A percentile compares a stretch with the other conserved stretches of the same genome.
These are phyloP conservation scores for Scolopax bukidnonensis DNA, from an alignment of 2,797 vertebrate genomes.

Conservation along the genomic window DNA sequence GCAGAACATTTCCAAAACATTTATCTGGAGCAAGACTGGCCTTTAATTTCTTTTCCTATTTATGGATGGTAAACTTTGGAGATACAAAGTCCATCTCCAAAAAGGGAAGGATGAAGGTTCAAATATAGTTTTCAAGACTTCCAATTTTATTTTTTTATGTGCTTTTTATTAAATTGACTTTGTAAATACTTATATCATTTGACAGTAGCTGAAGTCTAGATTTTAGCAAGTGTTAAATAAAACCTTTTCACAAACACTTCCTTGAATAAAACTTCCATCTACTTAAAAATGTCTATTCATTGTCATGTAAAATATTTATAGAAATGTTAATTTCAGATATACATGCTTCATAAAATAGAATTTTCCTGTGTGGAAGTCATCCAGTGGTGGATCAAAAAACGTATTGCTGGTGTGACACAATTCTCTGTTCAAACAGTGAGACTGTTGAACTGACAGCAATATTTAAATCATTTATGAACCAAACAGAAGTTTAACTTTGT, in stretches of 20 bases:
- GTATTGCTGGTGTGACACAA: neutral
- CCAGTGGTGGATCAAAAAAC: neutral
- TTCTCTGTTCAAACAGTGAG: neutral
- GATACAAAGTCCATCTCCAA: neutral
- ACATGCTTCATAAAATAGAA: neutral
- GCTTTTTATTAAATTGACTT: neutral
- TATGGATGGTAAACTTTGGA: neutral
- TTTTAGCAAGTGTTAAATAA: neutral
- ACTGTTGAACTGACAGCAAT: neutral
- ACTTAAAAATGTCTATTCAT: slow-evolving; percentile 14
- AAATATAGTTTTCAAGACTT: neutral
- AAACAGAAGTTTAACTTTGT: neutral
- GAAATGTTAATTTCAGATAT: neutral
- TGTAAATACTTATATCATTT: neutral
- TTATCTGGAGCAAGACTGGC: neutral
- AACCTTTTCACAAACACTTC: neutral
- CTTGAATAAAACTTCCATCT: neutral
- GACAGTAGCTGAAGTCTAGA: neutral
- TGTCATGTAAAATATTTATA: slow-evolving; percentile 20
- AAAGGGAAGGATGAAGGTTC: neutral
- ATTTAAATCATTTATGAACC: slow-evolving; percentile 11
- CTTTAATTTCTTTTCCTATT: neutral
- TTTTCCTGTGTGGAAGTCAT: neutral
- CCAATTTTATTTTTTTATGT: neutral
- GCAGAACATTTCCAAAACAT: neutral